Evolutionary conservation across 2,797 vertebrate species (phyloP).

Genomic region (Gambusia yucatana): DNA sequence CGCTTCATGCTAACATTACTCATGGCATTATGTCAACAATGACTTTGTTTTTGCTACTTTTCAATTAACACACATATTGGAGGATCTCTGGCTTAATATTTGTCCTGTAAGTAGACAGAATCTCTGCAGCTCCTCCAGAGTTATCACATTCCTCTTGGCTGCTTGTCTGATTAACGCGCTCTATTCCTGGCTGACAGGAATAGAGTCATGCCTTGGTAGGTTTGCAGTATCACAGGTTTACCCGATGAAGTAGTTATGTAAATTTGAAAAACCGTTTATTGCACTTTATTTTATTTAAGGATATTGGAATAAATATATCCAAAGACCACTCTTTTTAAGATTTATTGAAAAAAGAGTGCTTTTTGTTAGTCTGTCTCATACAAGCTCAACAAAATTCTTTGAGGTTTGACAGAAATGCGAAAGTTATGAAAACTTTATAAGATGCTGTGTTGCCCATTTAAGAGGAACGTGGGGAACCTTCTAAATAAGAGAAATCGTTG

Average conservation of each 20-base stretch:
- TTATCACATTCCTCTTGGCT: neutral
- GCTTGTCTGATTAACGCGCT: neutral
- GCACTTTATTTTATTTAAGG: neutral
- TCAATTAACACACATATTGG: neutral
- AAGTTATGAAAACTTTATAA: neutral
- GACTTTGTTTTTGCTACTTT: neutral
- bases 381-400: neutral
- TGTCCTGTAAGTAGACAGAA: neutral
- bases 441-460: constrained; percentile 40
- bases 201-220: neutral
- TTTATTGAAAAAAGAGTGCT: neutral
- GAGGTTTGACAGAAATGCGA: neutral
- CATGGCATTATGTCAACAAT: neutral
- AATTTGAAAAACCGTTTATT: neutral
- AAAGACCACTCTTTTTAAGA: neutral
- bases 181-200: neutral
- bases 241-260: neutral
- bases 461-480: constrained; percentile 44
- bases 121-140: constrained; percentile 2
- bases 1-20: neutral
- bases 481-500: constrained; percentile 40
- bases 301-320: neutral
- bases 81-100: neutral
- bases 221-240: neutral
- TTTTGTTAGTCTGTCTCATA: neutral